Conservation (phyloP, 2,797 vertebrate species). For the Astyanax mexicanus region DNA sequence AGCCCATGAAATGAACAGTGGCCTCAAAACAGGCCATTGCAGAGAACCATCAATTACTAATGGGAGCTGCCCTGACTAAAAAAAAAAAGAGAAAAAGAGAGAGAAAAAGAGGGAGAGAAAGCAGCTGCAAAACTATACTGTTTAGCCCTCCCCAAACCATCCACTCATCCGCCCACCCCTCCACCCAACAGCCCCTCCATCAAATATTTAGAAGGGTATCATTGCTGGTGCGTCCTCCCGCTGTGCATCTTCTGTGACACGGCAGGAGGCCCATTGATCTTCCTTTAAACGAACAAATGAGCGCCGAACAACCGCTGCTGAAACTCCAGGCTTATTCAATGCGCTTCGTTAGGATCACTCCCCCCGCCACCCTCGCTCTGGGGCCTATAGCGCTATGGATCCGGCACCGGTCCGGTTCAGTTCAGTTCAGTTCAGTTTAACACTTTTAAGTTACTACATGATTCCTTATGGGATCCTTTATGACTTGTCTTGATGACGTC, state of each 20-base stretch:
- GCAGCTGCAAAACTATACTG: conserved; percentile 65
- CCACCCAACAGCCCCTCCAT: conserved; percentile 73
- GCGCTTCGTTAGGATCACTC: conserved; percentile 73
- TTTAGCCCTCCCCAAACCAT: conserved; percentile 48
- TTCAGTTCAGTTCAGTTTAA: too few species aligned
- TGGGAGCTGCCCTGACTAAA: conserved; percentile 63
- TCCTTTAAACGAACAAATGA: conserved; percentile 80
- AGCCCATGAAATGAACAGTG: conserved; percentile 83
- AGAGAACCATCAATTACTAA: conserved; percentile 71
- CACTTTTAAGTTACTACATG: too few species aligned
- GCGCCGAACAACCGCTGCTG: conserved; percentile 79
- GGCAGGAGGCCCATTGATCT: conserved; percentile 79
- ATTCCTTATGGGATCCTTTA: too few species aligned
- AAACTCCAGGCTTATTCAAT: conserved; percentile 79
- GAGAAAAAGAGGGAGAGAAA: conserved; percentile 67
- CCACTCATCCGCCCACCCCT: too few species aligned
- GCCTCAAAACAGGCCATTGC: conserved; percentile 62
- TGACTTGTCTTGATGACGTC: too few species aligned
- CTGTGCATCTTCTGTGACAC: conserved; percentile 72
- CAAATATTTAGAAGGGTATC: conserved; percentile 79
- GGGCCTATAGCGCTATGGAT: conserved; percentile 76
- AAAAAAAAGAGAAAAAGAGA: too few species aligned
- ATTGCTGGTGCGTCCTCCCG: conserved; percentile 64
- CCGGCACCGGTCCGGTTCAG: too few species aligned
- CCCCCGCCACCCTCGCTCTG: conserved; percentile 68